Conservation (phyloP, 2,888 invertebrate genomes). For the Pachycephus smyrnensis region DNA sequence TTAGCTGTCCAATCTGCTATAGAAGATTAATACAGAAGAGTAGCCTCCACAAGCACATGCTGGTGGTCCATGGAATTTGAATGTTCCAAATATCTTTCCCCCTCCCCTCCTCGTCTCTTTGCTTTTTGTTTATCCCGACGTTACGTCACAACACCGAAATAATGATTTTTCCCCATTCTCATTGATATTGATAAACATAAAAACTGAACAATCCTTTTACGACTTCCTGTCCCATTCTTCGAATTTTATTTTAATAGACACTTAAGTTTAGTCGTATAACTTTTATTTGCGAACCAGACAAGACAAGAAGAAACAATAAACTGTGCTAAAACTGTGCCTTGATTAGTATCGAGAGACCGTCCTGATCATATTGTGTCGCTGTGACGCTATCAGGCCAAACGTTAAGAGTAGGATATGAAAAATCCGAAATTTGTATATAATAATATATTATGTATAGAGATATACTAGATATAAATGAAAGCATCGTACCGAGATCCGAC, state of each 20-base stretch:
- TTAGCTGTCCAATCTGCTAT: conserved; percentile 47
- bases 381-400: background rate
- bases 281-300: background rate
- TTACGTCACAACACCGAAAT: background rate
- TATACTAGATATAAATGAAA: conserved; percentile 6
- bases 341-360: background rate
- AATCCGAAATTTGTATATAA: background rate
- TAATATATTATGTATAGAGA: background rate
- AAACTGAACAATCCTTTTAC: background rate
- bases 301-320: background rate
- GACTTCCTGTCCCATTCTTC: background rate
- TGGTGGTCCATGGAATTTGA: conserved; percentile 32
- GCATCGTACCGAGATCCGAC: background rate
- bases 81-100: background rate
- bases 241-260: background rate
- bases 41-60: conserved; percentile 42
- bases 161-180: background rate
- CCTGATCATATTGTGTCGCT: background rate
- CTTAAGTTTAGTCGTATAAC: background rate
- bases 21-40: conserved; percentile 34
- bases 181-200: background rate
- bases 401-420: background rate
- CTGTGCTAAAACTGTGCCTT: background rate
- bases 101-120: background rate
- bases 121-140: background rate